Evolutionary conservation across 1,140 invertebrate species (phyloP), one percentile per base, ranked within the genome.

Genomic region (Caenorhabditis tropicalis): DNA sequence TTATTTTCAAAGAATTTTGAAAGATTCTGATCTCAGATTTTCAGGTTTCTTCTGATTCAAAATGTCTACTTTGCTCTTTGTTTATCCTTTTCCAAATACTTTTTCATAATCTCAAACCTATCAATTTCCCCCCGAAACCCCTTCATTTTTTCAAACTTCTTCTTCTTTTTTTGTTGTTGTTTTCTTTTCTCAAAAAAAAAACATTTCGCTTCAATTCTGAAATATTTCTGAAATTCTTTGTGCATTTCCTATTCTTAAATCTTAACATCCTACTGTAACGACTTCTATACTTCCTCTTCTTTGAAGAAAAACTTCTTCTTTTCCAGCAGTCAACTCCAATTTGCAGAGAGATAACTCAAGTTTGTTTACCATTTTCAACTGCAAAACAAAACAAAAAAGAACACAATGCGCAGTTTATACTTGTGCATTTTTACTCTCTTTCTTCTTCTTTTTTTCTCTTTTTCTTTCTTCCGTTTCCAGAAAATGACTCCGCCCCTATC

Each of bases 351-450:
- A 33, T 33, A 65, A 65, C 58, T 65, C 31, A 24, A 65, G 58
- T 65, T 43, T 65, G 58, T 65, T 65, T 65, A 65, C 53, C 24
- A 56, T 56, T n/a, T 10, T 19, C 9, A 21, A n/a, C 53, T 56
- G 53, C 53, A 56, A 56, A 56, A 56, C 24, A 56, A 56, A 56
- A 56, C 53, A 56, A 56, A 56, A 27, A 56, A 56, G 53, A 56
- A 56, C 21, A 56, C 21, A 56, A 51, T 51, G 48, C 48, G 53
- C 53, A 24, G 24, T 24, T 56, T 56, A 27, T 56, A 10, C 24
- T 27, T n/a, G 0, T 24, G 24, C 53, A 27, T 56, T 56, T 56
- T 56, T 56, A 56, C 21, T 24, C 24, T 56, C 21, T 56, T 56
- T 56, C 5, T 56, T 19, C 21, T 27, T 56, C 29, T 56, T 27